Base-by-base conservation (phyloP, 2,797 vertebrate species). In the Pseudochromis fuscus region DNA sequence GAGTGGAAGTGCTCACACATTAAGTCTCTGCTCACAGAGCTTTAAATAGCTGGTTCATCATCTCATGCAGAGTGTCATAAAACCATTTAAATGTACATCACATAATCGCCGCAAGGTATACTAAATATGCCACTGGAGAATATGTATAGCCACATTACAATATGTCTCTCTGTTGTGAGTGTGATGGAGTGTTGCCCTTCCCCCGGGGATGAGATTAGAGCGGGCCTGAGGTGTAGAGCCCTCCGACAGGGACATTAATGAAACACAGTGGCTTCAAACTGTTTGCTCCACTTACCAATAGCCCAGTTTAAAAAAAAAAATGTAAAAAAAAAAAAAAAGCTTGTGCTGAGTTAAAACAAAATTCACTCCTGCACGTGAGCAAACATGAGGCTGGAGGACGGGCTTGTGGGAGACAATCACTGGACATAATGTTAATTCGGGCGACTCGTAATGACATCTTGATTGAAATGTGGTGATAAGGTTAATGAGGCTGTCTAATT, bases 221-320 rank as follows among this genome's bases (percentile, higher is more conserved):
- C 1, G 37, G 40, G 57, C 81, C 82, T 13, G 81, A 79, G 83
- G 74, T 83, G 84, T 67, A 61, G 50, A 75, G 75, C 59, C 76
- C 74, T 75, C 89, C 88, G 1, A 89, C 86, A 21, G 91, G 52
- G 92, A 86, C 80, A 51, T 77, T 92, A 92, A 92, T 93, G 90
- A 92, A 91, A 91, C 85, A 70, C 58, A 60, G 69, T 30, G 62
- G 73, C 73, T 71, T 76, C 81, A 79, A 71, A 74, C 86, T 75
- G 76, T 49, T 75, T 69, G 65, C 23, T 42, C 21, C 19, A 49
- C 72, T 75, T 68, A 67, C 68, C 86, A 79, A 74, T 38, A 56
- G 68, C 72, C 59, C 23, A 45, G 8, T 63, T 44, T 2, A 45
- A 46, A 40, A 35, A 38, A 56, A 10, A 35, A 21, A 38, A 40